Evolutionary conservation across 2,888 invertebrate species (phyloP).

Genomic region (Tribolium freemani): DNA sequence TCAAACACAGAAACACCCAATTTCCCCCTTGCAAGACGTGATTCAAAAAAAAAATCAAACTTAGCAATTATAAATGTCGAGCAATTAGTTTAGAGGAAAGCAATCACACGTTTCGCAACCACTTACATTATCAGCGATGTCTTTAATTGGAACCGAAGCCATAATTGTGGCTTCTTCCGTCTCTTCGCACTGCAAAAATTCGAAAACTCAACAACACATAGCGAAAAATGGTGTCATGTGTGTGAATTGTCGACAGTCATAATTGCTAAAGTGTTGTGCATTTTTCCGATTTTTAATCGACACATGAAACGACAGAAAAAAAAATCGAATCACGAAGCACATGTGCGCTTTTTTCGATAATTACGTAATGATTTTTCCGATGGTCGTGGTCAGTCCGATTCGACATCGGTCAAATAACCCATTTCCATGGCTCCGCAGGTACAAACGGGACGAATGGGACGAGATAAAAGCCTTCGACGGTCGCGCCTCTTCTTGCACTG

Average conservation of each 20-base stretch:
- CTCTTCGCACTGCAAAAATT: slow-evolving; percentile 37
- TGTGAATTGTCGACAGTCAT: slow-evolving; percentile 34
- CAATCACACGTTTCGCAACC: slow-evolving; percentile 22
- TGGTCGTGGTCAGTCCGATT: slow-evolving; percentile 54
- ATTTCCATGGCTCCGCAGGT: slow-evolving; percentile 60
- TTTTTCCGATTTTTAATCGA: slow-evolving; percentile 37
- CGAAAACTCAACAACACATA: slow-evolving; percentile 19
- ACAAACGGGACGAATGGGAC: slow-evolving; percentile 58
- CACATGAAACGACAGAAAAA: slow-evolving; percentile 27
- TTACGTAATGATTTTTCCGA: slow-evolving; percentile 26
- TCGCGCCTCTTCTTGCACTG: slow-evolving; percentile 61
- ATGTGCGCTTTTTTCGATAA: slow-evolving; percentile 26
- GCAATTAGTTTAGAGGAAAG: slow-evolving; percentile 10
- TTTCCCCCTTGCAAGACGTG: background rate
- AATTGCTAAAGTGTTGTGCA: slow-evolving; percentile 32
- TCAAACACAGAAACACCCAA: background rate
- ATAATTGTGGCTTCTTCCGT: slow-evolving; percentile 30
- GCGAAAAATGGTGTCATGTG: background rate
- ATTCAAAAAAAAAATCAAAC: slow-evolving; percentile 6
- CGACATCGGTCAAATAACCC: slow-evolving; percentile 57
- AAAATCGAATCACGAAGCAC: slow-evolving; percentile 23
- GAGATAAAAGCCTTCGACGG: slow-evolving; percentile 59
- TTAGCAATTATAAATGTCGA: slow-evolving; percentile 38
- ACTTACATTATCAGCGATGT: slow-evolving; percentile 37
- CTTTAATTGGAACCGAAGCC: slow-evolving; percentile 35